A percentile compares a stretch with the other conserved stretches of the same genome.
phyloP scores from a whole-genome alignment of 2,888 invertebrate genomes.

The Parnassius glacialis region DNA sequence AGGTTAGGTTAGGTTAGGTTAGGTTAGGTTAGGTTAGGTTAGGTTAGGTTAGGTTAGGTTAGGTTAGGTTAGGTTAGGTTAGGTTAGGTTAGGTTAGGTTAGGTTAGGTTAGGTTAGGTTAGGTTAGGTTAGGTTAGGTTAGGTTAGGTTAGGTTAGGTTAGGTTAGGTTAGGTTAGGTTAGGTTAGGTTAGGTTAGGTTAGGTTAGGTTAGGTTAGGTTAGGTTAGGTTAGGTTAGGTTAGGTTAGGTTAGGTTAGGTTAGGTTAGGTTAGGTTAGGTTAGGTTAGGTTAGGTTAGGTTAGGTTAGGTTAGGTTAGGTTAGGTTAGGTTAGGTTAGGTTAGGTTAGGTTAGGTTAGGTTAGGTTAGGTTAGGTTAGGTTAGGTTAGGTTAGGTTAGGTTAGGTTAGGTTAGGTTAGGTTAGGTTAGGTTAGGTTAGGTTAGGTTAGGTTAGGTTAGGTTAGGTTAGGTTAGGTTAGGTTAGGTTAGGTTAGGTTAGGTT shows the following conservation, averaged over 20 bases:
- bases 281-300: constrained; percentile 20
- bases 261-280: constrained; percentile 19
- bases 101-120: constrained; percentile 25
- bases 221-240: constrained; percentile 11
- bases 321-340: constrained; percentile 20
- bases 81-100: constrained; percentile 22
- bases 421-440: constrained; percentile 21
- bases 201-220: constrained; percentile 6
- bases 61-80: constrained; percentile 19
- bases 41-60: constrained; percentile 8
- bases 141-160: constrained; percentile 24
- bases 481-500: background rate
- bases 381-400: constrained; percentile 19
- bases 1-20: constrained; percentile 23
- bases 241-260: constrained; percentile 16
- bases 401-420: constrained; percentile 21
- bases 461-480: background rate
- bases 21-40: constrained; percentile 20
- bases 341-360: constrained; percentile 21
- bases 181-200: constrained; percentile 25
- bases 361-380: constrained; percentile 21
- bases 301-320: constrained; percentile 21
- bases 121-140: constrained; percentile 25
- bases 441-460: background rate
- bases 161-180: constrained; percentile 25